phyloP scores from a whole-genome alignment of 1,140 invertebrate species.

The Drosophila sproati region DNA sequence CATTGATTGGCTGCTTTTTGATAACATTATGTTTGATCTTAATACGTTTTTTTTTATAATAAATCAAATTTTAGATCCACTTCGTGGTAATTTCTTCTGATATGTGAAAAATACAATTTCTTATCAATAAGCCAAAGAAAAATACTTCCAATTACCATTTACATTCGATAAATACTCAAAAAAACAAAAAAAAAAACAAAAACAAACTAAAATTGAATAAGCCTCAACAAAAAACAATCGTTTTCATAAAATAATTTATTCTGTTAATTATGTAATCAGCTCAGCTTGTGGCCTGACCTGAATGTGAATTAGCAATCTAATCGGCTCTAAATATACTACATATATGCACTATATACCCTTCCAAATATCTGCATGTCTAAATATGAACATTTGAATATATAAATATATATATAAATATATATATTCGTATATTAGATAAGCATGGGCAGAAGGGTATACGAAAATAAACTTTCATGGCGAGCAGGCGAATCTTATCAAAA shows the following conservation, averaged over 20 bases:
- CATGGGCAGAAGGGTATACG: neutral
- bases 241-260: neutral
- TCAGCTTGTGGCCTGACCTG: neutral
- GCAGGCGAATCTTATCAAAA: slow-evolving; percentile 6
- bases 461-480: slow-evolving; percentile 1
- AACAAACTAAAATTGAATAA: no score
- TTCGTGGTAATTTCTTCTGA: no score
- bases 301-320: neutral
- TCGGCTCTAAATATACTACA: neutral
- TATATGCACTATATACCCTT: neutral
- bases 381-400: slow-evolving; percentile 5
- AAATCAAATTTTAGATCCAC: no score
- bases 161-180: neutral
- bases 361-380: neutral
- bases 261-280: neutral
- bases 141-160: no score
- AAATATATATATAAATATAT: no score
- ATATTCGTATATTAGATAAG: neutral
- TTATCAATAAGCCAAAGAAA: no score
- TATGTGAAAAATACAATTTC: no score
- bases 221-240: no score
- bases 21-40: no score
- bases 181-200: neutral
- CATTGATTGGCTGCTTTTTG: no score
- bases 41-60: no score